Percentiles rank a stretch among this genome's conserved stretches.
phyloP scores from a whole-genome alignment of 2,797 vertebrate genomes.

The Babyrousa celebensis region DNA sequence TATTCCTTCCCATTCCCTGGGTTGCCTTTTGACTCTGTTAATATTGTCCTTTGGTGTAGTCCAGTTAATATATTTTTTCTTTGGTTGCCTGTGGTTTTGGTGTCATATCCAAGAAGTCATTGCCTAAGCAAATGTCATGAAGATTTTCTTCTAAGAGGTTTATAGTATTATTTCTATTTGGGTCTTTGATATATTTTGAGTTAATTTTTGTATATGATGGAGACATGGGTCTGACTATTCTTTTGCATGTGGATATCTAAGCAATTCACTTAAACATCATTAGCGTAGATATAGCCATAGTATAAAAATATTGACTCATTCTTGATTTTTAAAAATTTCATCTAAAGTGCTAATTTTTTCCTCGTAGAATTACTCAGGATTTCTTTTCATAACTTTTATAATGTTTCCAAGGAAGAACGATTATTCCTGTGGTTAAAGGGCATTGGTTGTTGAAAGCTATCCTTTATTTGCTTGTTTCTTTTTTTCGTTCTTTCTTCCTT shows the following conservation, averaged over 20 bases:
- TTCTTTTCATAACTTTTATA: not conserved
- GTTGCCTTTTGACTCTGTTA: conserved; percentile 14
- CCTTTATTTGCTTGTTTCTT: not conserved
- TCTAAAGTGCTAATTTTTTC: conserved; percentile 22
- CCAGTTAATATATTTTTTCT: not conserved
- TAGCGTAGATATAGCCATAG: not conserved
- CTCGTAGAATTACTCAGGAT: not conserved
- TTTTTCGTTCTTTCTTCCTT: no score
- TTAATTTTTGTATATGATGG: not conserved
- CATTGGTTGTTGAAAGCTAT: not conserved
- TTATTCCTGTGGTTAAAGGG: not conserved
- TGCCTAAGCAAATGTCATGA: not conserved
- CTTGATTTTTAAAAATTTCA: not conserved
- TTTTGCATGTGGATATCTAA: not conserved
- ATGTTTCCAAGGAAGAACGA: conserved; percentile 7
- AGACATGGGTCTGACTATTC: not conserved
- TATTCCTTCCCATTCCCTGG: not conserved
- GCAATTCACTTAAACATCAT: not conserved
- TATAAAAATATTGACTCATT: conserved; percentile 22
- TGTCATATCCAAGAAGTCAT: not conserved
- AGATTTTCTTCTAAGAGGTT: conserved; percentile 22
- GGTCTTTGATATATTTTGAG: not conserved
- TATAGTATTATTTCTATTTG: conserved; percentile 9
- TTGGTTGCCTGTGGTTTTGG: not conserved
- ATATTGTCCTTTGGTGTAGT: not conserved